A percentile compares a stretch with the other conserved stretches of the same genome.
Conservation (phyloP, 64 coral and sea anemone genomes). For the Montipora sp. region DNA sequence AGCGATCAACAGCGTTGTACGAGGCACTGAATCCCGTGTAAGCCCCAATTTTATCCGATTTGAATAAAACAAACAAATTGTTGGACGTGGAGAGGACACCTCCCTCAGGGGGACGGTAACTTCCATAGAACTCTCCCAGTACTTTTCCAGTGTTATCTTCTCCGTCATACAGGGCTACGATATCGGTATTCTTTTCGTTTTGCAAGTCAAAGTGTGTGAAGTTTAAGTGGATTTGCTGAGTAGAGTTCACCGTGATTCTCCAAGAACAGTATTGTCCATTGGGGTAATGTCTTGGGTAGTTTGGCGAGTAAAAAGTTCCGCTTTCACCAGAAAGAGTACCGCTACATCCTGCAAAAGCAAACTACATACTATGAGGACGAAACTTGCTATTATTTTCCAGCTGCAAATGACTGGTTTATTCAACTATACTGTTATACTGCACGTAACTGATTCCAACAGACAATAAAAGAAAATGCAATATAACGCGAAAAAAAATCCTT, state of each 20-base stretch:
- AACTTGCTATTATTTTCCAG: not conserved
- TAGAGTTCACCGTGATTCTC: conserved; percentile 49
- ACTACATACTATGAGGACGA: not conserved
- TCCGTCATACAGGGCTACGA: conserved; percentile 60
- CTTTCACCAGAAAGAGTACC: conserved; percentile 13
- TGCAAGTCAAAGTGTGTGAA: conserved; percentile 63
- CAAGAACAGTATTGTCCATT: conserved; percentile 81
- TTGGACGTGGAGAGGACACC: conserved; percentile 57
- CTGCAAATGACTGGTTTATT: too few relatives aligned
- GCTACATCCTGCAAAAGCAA: conserved; percentile 61
- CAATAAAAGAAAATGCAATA: too few relatives aligned
- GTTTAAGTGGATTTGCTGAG: conserved; percentile 16
- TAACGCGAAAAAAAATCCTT: too few relatives aligned
- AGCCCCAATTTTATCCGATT: conserved; percentile 12
- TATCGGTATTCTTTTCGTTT: conserved; percentile 1
- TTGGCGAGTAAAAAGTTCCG: conserved; percentile 76
- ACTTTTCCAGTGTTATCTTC: not conserved
- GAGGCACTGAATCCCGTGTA: conserved; percentile 51
- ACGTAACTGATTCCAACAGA: too few relatives aligned
- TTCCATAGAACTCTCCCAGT: not conserved
- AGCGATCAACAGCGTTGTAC: conserved; percentile 3
- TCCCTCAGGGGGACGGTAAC: not conserved
- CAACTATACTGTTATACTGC: too few relatives aligned
- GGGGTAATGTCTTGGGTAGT: conserved; percentile 52
- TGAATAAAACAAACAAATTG: conserved; percentile 54